phyloP scores from a whole-genome alignment of 2,888 invertebrate species.

The Eristalinus aeneus region DNA sequence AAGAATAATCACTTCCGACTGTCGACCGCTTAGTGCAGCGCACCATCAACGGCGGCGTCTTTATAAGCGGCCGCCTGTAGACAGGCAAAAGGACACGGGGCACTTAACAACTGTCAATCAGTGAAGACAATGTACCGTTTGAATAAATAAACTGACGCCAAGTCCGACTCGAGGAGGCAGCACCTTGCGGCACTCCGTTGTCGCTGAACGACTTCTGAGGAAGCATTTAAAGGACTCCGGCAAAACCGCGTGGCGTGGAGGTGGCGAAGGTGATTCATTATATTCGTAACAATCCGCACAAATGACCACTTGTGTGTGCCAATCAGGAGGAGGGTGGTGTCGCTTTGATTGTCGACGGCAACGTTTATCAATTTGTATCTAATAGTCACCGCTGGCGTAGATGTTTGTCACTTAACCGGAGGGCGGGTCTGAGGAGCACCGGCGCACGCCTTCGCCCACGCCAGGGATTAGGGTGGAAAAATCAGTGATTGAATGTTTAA shows the following conservation, averaged over 20 bases:
- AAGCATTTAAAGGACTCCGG: constrained; percentile 36
- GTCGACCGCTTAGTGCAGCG: constrained; percentile 14
- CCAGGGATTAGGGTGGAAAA: not conserved
- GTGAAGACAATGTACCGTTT: constrained; percentile 54
- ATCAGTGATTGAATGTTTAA: constrained; percentile 11
- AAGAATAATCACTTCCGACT: constrained; percentile 8
- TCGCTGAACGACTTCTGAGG: constrained; percentile 45
- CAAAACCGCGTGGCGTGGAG: not conserved
- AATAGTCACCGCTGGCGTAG: constrained; percentile 20
- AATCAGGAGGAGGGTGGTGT: constrained; percentile 57
- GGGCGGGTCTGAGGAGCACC: constrained; percentile 14
- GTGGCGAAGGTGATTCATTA: constrained; percentile 53
- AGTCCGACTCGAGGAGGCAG: constrained; percentile 55
- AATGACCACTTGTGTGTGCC: constrained; percentile 45
- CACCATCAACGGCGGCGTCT: not conserved
- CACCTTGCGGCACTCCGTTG: constrained; percentile 17
- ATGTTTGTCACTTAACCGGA: constrained; percentile 16
- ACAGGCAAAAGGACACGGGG: constrained; percentile 33
- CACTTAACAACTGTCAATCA: constrained; percentile 67
- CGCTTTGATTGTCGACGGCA: constrained; percentile 58
- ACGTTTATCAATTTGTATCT: constrained; percentile 44
- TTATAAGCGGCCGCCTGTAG: constrained; percentile 45
- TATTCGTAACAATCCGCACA: constrained; percentile 37
- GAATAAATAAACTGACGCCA: constrained; percentile 63
- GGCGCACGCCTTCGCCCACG: not conserved